Base-by-base conservation (phyloP, 2,888 invertebrate genomes). In the Diachrysia chrysitis region DNA sequence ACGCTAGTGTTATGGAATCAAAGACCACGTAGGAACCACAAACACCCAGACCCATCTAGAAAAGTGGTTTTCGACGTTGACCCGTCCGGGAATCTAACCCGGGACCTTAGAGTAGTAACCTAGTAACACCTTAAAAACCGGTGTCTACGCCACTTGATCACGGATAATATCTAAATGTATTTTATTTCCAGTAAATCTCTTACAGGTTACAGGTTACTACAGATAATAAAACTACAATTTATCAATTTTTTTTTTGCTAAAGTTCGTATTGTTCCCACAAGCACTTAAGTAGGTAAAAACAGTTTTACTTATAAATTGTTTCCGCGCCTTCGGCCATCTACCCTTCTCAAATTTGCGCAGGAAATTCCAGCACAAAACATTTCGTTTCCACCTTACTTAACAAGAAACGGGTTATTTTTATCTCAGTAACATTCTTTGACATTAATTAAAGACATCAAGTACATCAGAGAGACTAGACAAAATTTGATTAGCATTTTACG, bases 291-390 rank as follows among this genome's bases (percentile, higher is more conserved):
- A n/a, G n/a, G n/a, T n/a, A 42, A 42, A 42, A 42, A 16, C n/a
- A 16, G 42, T 42, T 42, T 42, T 6, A n/a, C 42, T 42, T 42
- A 6, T 42, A 42, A 42, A 42, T 42, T 42, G 42, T 42, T 42
- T 42, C 42, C 42, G 42, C 42, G 42, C n/a, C 42, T 42, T 16
- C n/a, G 42, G 42, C 42, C 7, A 42, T n/a, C 6, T 6, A 42
- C 42, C 42, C 42, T 42, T 42, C 42, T 42, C 42, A 42, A 42
- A 42, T 42, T 42, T 42, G 6, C n/a, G 16, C 42, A 7, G 7
- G n/a, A 42, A n/a, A n/a, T 42, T 42, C 42, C n/a, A 42, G 42
- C 42, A n/a, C 42, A 42, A 42, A 42, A 42, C n/a, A 42, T 42
- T 42, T 42, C 7, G 5, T 14, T 42, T 42, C 42, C 42, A 42